phyloP scores from a whole-genome alignment of 2,888 invertebrate species.

The Drosophila basisetae region DNA sequence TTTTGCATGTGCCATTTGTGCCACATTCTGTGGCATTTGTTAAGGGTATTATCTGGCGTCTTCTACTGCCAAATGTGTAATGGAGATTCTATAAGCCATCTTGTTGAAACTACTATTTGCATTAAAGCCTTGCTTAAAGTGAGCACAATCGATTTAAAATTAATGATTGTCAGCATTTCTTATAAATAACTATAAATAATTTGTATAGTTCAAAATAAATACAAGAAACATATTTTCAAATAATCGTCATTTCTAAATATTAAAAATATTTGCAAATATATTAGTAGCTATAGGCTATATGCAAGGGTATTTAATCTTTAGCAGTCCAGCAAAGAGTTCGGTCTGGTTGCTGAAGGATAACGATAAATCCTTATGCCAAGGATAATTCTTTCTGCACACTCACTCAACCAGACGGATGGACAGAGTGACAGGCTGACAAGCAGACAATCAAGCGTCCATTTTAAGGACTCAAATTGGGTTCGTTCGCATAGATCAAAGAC shows the following conservation, averaged over 20 bases:
- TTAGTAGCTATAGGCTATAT: not conserved
- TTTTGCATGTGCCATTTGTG: conserved; percentile 26
- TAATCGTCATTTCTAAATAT: not conserved
- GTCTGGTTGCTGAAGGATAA: not conserved
- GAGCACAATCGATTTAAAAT: not conserved
- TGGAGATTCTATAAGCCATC: not conserved
- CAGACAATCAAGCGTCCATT: conserved; percentile 17
- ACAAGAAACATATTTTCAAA: not conserved
- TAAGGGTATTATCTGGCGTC: not conserved
- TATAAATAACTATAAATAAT: not conserved
- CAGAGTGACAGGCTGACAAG: conserved; percentile 11
- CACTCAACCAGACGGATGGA: not conserved
- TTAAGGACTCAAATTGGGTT: conserved; percentile 5
- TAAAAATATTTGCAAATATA: not conserved
- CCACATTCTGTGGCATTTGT: conserved; percentile 1
- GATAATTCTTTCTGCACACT: conserved; percentile 16
- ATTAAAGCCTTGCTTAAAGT: not conserved
- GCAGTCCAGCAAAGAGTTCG: not conserved
- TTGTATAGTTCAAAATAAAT: not conserved
- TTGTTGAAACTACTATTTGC: not conserved
- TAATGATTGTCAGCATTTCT: not conserved
- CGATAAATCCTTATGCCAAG: conserved; percentile 7
- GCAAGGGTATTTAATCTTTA: not conserved
- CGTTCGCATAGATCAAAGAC: conserved; percentile 27
- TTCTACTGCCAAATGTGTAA: not conserved